These are phyloP conservation scores for Montipora sp. DNA, from an alignment of 64 coral and sea anemone genomes.

Conservation along the genomic window DNA sequence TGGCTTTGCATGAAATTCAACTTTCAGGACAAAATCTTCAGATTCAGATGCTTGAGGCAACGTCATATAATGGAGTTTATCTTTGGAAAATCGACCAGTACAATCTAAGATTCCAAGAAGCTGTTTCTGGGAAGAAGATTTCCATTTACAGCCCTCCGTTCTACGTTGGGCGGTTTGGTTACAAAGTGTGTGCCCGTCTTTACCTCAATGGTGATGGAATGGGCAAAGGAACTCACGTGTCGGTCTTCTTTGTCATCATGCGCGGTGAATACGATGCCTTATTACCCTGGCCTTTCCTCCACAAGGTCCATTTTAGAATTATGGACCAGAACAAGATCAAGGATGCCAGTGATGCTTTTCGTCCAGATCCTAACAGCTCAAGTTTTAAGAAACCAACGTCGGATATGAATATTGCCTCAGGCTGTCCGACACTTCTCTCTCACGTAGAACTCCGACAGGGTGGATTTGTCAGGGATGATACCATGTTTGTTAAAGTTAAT, in stretches of 20 bases:
- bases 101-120: slow-evolving; percentile 14
- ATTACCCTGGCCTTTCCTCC: slow-evolving; percentile 38
- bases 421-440: slow-evolving; percentile 37
- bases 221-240: slow-evolving; percentile 25
- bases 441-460: slow-evolving; percentile 1
- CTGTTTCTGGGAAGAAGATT: neutral
- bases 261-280: slow-evolving; percentile 44
- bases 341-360: slow-evolving; percentile 5
- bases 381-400: slow-evolving; percentile 33
- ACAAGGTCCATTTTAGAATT: slow-evolving; percentile 1
- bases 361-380: slow-evolving; percentile 37
- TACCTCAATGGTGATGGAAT: slow-evolving; percentile 36
- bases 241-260: slow-evolving; percentile 47
- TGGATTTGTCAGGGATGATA: slow-evolving; percentile 43
- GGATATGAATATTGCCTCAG: slow-evolving; percentile 65
- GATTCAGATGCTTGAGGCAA: slow-evolving; percentile 51
- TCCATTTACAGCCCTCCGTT: slow-evolving; percentile 34
- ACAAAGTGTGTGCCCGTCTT: slow-evolving; percentile 33
- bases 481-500: slow-evolving; percentile 36
- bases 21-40: slow-evolving; percentile 41
- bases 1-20: slow-evolving; percentile 31
- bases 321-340: neutral
- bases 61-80: slow-evolving; percentile 47
- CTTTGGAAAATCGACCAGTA: slow-evolving; percentile 65
- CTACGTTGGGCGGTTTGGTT: slow-evolving; percentile 38